Conservation (phyloP, 2,888 invertebrate species). For the Noctua fimbriata region DNA sequence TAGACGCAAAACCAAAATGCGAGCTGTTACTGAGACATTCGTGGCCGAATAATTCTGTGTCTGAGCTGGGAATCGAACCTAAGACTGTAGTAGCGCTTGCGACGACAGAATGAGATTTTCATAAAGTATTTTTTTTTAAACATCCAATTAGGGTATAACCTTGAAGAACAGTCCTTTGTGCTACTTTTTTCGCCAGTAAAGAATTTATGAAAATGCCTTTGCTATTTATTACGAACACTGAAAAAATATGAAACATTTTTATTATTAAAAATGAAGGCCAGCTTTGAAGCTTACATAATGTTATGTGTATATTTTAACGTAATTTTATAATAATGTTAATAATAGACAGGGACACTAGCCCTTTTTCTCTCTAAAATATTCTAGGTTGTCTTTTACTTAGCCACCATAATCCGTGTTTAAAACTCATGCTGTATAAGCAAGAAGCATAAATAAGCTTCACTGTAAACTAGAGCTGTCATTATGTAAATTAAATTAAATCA, state of each 20-base stretch:
- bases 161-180: constrained; percentile 12
- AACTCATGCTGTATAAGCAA: constrained; percentile 13
- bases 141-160: constrained; percentile 16
- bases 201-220: constrained; percentile 33
- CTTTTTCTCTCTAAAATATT: neutral
- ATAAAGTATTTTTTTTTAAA: constrained; percentile 7
- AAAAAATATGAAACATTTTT: neutral
- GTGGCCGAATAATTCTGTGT: neutral
- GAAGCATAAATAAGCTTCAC: neutral
- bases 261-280: neutral
- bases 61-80: neutral
- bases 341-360: neutral
- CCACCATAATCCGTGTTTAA: constrained; percentile 3
- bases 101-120: neutral
- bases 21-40: neutral
- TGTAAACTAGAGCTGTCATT: neutral
- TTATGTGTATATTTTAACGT: neutral
- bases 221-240: constrained; percentile 5
- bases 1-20: neutral
- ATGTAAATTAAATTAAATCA: neutral
- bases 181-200: neutral
- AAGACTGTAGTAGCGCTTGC: neutral
- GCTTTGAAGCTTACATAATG: constrained; percentile 15
- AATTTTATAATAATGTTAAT: neutral
- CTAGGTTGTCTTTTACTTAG: neutral